phyloP scores from a whole-genome alignment of 1,140 invertebrate species.

The Venturia canescens region DNA sequence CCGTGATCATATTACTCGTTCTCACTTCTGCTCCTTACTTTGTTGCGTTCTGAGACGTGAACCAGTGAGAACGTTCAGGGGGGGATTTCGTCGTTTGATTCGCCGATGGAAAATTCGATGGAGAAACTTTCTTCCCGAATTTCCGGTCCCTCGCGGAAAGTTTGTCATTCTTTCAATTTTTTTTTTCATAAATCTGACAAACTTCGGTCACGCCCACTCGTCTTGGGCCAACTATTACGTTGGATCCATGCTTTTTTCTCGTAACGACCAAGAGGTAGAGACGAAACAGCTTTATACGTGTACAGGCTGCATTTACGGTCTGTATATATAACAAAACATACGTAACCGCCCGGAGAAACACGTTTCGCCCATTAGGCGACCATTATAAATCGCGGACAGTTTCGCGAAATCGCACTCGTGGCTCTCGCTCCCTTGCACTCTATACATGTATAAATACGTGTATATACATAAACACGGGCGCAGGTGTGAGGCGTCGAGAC shows the following conservation, averaged over 20 bases:
- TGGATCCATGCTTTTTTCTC: slow-evolving; percentile 12
- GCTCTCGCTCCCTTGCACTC: slow-evolving; percentile 24
- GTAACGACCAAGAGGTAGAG: background rate
- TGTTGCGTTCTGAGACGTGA: background rate
- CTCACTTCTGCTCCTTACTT: background rate
- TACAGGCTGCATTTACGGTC: slow-evolving; percentile 1
- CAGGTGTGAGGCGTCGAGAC: background rate
- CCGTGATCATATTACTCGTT: background rate
- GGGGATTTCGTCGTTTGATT: too few species aligned
- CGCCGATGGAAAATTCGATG: too few species aligned
- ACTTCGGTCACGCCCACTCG: background rate
- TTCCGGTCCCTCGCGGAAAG: background rate
- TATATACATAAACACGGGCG: background rate
- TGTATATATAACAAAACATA: slow-evolving; percentile 15
- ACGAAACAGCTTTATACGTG: background rate
- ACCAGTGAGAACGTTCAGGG: too few species aligned
- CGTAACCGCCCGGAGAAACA: slow-evolving; percentile 50
- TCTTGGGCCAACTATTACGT: slow-evolving; percentile 33
- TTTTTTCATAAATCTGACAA: background rate
- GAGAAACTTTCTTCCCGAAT: background rate
- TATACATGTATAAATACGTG: background rate
- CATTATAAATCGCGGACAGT: slow-evolving; percentile 53
- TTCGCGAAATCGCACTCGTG: slow-evolving; percentile 48
- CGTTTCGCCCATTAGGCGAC: slow-evolving; percentile 53
- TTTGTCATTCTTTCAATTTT: background rate